Percentiles rank a stretch among this genome's conserved stretches.
Evolutionary conservation across 2,113 vertebrate genomes (phyloP).

Genomic region (Nymphicus hollandicus): DNA sequence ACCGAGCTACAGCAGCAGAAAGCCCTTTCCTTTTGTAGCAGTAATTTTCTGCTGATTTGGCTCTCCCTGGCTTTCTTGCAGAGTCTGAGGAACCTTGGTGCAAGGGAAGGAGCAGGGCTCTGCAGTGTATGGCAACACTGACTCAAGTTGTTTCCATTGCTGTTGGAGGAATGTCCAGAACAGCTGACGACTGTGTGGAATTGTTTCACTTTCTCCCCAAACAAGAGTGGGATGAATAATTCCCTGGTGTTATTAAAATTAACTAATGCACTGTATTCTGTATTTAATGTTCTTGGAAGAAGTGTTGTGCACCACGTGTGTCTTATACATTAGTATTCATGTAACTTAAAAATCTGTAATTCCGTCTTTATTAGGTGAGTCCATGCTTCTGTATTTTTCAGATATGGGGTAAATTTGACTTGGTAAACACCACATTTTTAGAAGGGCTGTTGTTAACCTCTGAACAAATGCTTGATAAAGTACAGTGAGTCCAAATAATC

Average conservation of each 20-base stretch:
- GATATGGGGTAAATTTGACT: background rate
- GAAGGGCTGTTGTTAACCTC: background rate
- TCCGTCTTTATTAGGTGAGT: background rate
- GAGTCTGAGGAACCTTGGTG: background rate
- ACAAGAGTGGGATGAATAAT: background rate
- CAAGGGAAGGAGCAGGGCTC: background rate
- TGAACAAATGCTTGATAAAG: background rate
- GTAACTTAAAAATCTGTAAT: background rate
- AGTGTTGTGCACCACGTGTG: fast-evolving
- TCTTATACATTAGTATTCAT: background rate
- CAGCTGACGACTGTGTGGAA: background rate
- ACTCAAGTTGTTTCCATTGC: background rate
- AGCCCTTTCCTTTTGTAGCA: background rate
- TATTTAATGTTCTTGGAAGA: background rate
- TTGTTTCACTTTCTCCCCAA: background rate
- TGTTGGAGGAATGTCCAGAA: background rate
- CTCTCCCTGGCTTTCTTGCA: background rate
- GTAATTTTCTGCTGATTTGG: background rate
- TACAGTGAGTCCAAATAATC: background rate
- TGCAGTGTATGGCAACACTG: background rate
- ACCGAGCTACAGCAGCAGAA: background rate
- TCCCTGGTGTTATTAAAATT: background rate
- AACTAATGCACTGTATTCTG: background rate
- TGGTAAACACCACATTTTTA: background rate
- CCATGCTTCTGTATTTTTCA: background rate